Evolutionary conservation across 2,797 vertebrate species (phyloP).

Genomic region (Arrhamphus sclerolepis): DNA sequence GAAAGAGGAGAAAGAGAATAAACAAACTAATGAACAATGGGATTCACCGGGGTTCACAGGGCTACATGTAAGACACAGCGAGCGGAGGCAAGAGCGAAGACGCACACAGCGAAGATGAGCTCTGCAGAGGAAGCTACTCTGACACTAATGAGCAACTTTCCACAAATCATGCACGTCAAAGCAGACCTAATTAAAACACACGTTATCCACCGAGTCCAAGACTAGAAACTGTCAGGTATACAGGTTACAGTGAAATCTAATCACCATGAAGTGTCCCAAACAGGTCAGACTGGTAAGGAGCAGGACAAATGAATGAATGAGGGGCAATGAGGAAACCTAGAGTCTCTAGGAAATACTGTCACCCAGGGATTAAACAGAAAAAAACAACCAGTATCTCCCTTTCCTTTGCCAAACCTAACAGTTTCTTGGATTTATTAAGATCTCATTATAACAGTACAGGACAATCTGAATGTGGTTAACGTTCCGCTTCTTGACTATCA

Average conservation of each 20-base stretch:
- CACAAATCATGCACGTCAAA: constrained; percentile 40
- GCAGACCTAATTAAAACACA: constrained; percentile 9
- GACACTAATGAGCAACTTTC: neutral
- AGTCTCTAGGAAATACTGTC: constrained; percentile 1
- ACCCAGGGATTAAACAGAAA: neutral
- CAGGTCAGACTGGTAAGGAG: constrained; percentile 21
- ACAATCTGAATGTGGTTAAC: neutral
- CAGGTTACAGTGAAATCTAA: neutral
- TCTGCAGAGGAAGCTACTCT: constrained; percentile 21
- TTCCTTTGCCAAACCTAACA: neutral
- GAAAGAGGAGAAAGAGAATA: constrained; percentile 68
- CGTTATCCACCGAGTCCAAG: constrained; percentile 4
- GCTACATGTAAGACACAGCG: constrained; percentile 64
- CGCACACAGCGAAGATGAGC: constrained; percentile 61
- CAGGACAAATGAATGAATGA: constrained; percentile 11
- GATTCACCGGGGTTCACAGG: constrained; percentile 83
- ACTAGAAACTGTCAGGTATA: neutral
- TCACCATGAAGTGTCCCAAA: constrained; percentile 3
- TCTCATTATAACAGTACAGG: neutral
- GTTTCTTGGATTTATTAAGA: constrained; percentile 1
- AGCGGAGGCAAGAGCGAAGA: constrained; percentile 62
- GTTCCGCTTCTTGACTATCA: neutral
- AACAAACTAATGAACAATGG: constrained; percentile 90
- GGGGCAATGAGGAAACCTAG: constrained; percentile 8
- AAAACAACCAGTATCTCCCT: neutral